These are phyloP conservation scores for Pediacus dermestoides DNA, from an alignment of 2,888 invertebrate genomes.

Conservation along the genomic window DNA sequence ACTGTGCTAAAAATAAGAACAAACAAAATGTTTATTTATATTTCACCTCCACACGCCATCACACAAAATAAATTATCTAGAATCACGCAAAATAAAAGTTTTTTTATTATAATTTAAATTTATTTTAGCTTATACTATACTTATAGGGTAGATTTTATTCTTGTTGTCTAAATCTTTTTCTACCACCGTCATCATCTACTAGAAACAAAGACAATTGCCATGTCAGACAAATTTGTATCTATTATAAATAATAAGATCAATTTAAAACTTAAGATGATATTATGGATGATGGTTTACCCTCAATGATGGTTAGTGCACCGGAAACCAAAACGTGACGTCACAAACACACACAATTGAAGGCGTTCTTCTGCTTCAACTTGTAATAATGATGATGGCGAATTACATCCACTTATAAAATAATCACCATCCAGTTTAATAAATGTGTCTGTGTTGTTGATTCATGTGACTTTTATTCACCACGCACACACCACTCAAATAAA, in stretches of 20 bases:
- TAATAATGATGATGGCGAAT: no score
- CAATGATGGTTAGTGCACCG: slow-evolving; percentile 22
- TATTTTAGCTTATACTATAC: no score
- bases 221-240: slow-evolving; percentile 36
- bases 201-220: slow-evolving; percentile 29
- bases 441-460: neutral
- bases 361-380: slow-evolving; percentile 16
- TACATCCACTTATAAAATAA: slow-evolving; percentile 18
- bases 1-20: no score
- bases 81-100: no score
- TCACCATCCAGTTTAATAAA: slow-evolving; percentile 8
- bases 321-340: slow-evolving; percentile 35
- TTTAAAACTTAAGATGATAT: slow-evolving; percentile 30
- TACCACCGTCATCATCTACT: no score
- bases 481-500: no score
- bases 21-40: no score
- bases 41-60: no score
- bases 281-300: slow-evolving; percentile 30
- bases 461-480: neutral
- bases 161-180: no score
- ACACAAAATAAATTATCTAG: no score
- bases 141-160: no score
- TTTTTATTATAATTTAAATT: no score
- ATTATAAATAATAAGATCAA: slow-evolving; percentile 42
- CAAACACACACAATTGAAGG: slow-evolving; percentile 32